Base-by-base conservation (phyloP, 2,888 invertebrate species). In the Zootermopsis nevadensis region DNA sequence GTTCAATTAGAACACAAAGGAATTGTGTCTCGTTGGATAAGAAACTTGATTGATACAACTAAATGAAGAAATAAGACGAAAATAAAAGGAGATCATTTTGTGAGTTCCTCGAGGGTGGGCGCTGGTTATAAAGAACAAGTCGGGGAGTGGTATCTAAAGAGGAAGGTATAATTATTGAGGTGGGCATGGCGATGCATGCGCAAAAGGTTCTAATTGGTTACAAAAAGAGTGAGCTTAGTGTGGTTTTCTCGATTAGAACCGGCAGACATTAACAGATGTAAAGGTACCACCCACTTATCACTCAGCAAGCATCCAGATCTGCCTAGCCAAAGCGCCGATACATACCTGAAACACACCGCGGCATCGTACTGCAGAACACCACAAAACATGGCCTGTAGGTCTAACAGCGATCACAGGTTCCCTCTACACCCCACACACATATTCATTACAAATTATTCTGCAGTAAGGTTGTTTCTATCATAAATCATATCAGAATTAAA, bases 131-230 rank as follows among this genome's bases (percentile, higher is more conserved):
- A 38, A 74, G 69, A 74, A 42, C 74, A 74, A n/a, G 74, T 24
- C 19, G 12, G 38, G n/a, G 77, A 24, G 77, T 48, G 27, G 80
- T 15, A 42, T 24, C 12, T 31, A 48, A 42, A 72, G 83, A n/a
- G 35, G 83, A 48, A 82, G 83, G 72, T 55, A 79, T 83, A 83
- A 83, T 83, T 83, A 83, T 80, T 67, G 74, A 72, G 83, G 80
- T 80, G 83, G 83, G 83, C 66, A 83, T 74, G 83, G 80, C 76
- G 42, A 55, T 27, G 83, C 83, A 83, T 83, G 83, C 83, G 83
- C 83, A 66, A 67, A 35, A 77, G 80, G 80, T 74, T 80, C 80
- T 83, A 83, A 83, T 83, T 83, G 83, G 83, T 77, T 81, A 69
- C 81, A 69, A 82, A 82, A 77, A 77, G 81, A 35, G 81, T 77